Evolutionary conservation across 1,140 invertebrate species (phyloP).

Genomic region (Trichoplusia ni): DNA sequence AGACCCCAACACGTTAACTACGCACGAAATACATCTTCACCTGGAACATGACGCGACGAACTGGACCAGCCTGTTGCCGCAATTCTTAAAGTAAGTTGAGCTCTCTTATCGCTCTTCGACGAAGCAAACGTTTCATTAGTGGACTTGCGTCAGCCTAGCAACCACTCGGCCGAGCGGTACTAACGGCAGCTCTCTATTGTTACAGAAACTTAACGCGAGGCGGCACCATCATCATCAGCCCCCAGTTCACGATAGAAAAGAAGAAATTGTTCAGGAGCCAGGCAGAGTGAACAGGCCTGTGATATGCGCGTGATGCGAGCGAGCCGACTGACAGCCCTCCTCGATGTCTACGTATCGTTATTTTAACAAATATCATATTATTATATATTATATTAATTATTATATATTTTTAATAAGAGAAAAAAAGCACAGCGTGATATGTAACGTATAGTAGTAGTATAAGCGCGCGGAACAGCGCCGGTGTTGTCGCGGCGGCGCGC

Average conservation of each 20-base stretch:
- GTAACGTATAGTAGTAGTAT: constrained; percentile 77
- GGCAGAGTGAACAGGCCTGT: constrained; percentile 68
- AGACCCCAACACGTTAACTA: constrained; percentile 91
- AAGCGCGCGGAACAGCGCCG: constrained; percentile 58
- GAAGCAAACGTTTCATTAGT: neutral
- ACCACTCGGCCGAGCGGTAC: constrained; percentile 17
- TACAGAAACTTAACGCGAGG: constrained; percentile 90
- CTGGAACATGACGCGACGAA: constrained; percentile 90
- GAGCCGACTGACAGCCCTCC: constrained; percentile 75
- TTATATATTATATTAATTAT: constrained; percentile 79
- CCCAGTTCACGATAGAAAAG: constrained; percentile 91
- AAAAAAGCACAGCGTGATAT: constrained; percentile 81
- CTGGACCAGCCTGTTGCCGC: constrained; percentile 91
- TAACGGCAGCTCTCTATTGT: constrained; percentile 50
- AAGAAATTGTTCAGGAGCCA: constrained; percentile 92
- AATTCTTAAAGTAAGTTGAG: constrained; percentile 90
- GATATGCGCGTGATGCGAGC: constrained; percentile 54
- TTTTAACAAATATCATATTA: constrained; percentile 81
- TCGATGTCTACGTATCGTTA: constrained; percentile 78
- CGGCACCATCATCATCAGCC: constrained; percentile 92
- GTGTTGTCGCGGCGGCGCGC: constrained; percentile 46
- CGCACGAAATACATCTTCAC: constrained; percentile 92
- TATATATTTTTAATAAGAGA: constrained; percentile 79
- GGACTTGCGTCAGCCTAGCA: neutral
- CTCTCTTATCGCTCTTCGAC: neutral